A percentile compares a stretch with the other conserved stretches of the same genome.
Conservation (phyloP, 1,140 invertebrate species). For the Antheraea mylitta region DNA sequence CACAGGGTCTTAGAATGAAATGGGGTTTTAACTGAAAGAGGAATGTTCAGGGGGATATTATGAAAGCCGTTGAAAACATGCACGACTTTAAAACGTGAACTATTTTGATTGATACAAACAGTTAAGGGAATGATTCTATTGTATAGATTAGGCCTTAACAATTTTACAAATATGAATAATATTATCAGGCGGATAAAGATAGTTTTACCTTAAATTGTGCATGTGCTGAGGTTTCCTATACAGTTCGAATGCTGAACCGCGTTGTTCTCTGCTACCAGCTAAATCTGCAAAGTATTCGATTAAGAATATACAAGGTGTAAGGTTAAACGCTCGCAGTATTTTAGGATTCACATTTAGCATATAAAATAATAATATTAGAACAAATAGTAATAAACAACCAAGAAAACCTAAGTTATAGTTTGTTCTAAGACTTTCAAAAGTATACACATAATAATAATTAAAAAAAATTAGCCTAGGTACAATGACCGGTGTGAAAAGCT, state of each 20-base stretch:
- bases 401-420: no score
- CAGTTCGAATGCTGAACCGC: constrained; percentile 96
- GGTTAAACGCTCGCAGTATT: no score
- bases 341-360: no score
- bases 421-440: no score
- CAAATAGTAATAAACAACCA: no score
- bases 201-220: constrained; percentile 86
- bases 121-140: background rate
- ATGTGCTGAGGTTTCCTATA: constrained; percentile 93
- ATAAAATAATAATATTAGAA: no score
- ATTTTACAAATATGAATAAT: background rate
- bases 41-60: background rate
- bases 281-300: constrained; percentile 78
- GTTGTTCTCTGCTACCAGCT: constrained; percentile 91
- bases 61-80: background rate
- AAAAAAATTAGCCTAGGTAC: no score
- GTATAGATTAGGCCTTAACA: background rate
- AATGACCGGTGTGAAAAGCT: no score
- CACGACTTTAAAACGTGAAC: background rate
- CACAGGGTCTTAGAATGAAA: constrained; percentile 48
- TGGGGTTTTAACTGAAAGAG: background rate
- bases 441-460: no score
- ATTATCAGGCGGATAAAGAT: constrained; percentile 5
- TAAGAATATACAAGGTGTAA: background rate
- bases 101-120: background rate